Evolutionary conservation across 1,140 invertebrate genomes (phyloP).

Genomic region (Cotesia typhae): DNA sequence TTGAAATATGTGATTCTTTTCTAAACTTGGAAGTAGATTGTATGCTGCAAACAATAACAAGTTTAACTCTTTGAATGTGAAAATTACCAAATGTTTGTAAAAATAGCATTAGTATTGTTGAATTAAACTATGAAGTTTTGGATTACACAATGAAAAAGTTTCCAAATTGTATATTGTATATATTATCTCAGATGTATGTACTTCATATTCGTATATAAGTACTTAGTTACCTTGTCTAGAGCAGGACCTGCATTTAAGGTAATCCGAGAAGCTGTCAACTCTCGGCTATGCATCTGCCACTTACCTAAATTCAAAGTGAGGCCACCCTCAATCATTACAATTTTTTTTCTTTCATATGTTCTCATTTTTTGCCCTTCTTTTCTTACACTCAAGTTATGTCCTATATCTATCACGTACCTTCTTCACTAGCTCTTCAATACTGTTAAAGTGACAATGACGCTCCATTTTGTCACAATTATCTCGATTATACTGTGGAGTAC

Average conservation of each 20-base stretch:
- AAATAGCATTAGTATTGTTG: too few species aligned
- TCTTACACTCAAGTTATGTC: constrained; percentile 3
- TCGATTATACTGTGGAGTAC: constrained; percentile 31
- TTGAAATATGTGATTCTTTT: too few species aligned
- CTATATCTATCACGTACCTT: constrained; percentile 9
- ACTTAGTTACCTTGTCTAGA: too few species aligned
- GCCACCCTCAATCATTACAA: constrained; percentile 24
- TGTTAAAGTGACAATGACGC: constrained; percentile 33
- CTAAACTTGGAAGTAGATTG: too few species aligned
- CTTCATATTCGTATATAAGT: constrained; percentile 5
- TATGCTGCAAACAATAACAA: too few species aligned
- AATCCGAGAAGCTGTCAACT: constrained; percentile 44
- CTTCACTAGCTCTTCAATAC: too few species aligned
- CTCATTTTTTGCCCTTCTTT: constrained; percentile 9
- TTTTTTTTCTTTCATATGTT: constrained; percentile 24
- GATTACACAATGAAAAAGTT: too few species aligned
- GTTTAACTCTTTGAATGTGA: too few species aligned
- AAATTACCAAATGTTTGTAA: too few species aligned
- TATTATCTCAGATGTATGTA: neutral
- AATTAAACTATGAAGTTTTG: too few species aligned
- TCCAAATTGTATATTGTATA: too few species aligned
- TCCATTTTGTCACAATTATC: constrained; percentile 46
- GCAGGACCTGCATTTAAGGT: constrained; percentile 9
- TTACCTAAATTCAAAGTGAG: constrained; percentile 27
- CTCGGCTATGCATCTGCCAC: constrained; percentile 44